phyloP scores from a whole-genome alignment of 2,113 vertebrate species.

The Baryphthengus martii region DNA sequence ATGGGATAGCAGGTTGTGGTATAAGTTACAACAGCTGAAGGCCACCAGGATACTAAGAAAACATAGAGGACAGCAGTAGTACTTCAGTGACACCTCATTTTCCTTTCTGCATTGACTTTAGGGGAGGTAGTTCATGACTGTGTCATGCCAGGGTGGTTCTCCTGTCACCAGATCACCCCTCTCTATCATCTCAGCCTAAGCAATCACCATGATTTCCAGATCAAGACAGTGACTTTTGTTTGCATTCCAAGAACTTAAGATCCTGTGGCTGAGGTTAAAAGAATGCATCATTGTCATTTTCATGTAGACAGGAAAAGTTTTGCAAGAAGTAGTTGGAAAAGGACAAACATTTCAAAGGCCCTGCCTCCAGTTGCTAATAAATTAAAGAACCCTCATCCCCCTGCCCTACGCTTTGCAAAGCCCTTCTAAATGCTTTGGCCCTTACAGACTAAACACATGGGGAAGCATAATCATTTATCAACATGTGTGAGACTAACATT shows the following conservation, averaged over 20 bases:
- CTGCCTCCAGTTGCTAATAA: background rate
- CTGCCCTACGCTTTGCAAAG: background rate
- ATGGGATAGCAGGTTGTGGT: background rate
- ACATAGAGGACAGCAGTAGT: background rate
- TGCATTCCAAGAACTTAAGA: background rate
- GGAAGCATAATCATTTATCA: background rate
- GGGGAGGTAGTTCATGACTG: background rate
- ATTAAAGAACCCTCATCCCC: background rate
- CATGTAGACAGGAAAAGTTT: background rate
- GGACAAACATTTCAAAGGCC: background rate
- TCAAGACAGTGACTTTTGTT: background rate
- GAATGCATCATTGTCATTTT: background rate
- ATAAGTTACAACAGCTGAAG: background rate
- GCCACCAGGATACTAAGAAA: background rate
- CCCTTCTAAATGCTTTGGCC: background rate
- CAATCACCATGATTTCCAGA: background rate
- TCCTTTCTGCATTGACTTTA: background rate
- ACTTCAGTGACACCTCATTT: background rate
- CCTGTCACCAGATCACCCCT: background rate
- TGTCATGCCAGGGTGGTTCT: background rate
- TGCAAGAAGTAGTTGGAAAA: background rate
- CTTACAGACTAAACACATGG: slow-evolving; percentile 11
- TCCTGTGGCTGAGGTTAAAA: background rate
- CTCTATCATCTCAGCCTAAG: background rate
- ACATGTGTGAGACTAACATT: background rate